Conservation (phyloP, 2,888 invertebrate species). For the Lasioglossum morio region DNA sequence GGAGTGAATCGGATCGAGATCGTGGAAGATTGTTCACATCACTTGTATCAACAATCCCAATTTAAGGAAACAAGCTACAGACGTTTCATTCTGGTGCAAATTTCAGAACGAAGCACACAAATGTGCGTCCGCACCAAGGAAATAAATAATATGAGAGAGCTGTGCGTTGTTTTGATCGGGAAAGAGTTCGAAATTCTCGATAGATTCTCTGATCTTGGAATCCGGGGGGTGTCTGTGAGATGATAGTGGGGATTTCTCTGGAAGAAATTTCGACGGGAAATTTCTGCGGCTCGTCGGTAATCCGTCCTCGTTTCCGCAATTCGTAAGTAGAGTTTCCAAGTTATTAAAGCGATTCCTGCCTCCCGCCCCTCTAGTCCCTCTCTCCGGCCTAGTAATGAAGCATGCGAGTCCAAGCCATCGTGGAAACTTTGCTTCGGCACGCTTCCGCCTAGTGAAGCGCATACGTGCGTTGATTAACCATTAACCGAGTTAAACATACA, state of each 20-base stretch:
- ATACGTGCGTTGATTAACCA: conserved; percentile 32
- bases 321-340: conserved; percentile 72
- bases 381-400: conserved; percentile 20
- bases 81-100: neutral
- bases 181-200: neutral
- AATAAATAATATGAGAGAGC: neutral
- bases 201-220: neutral
- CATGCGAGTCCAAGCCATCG: conserved; percentile 41
- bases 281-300: conserved; percentile 53
- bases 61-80: neutral
- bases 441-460: conserved; percentile 31
- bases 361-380: neutral
- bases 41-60: no score
- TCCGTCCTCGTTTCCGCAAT: conserved; percentile 65
- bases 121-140: neutral
- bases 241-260: neutral
- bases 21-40: no score
- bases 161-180: neutral
- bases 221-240: neutral
- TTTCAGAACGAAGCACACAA: neutral
- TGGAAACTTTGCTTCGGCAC: conserved; percentile 46
- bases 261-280: conserved; percentile 48
- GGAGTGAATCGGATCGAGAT: neutral
- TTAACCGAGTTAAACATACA: neutral
- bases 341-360: conserved; percentile 68